Percentiles rank a stretch among this genome's conserved stretches.
Evolutionary conservation across 2,888 invertebrate genomes (phyloP).

Genomic region (Drosophila mimetica): DNA sequence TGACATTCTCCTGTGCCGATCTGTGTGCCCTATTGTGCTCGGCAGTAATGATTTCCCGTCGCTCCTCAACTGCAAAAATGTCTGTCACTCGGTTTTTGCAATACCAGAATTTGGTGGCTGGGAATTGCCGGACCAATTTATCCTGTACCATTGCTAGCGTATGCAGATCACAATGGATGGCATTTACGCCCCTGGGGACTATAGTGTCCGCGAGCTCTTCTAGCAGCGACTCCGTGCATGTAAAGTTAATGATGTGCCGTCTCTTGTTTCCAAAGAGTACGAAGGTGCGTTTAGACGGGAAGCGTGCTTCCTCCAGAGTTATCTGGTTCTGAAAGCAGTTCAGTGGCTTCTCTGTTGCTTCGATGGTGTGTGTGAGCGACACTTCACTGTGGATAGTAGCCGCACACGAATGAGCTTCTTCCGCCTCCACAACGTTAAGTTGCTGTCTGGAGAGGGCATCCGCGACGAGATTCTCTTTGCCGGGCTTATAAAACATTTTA

Average conservation of each 20-base stretch:
- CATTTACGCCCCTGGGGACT: slow-evolving; percentile 7
- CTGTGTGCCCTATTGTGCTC: no score
- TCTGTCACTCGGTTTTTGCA: slow-evolving; percentile 11
- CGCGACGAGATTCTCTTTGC: no score
- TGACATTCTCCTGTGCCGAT: no score
- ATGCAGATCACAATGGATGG: slow-evolving; percentile 7
- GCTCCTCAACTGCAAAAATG: no score
- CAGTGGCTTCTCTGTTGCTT: slow-evolving; percentile 1
- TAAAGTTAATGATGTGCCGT: slow-evolving; percentile 10
- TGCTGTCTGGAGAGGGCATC: no score
- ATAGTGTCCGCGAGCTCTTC: slow-evolving; percentile 9
- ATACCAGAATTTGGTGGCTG: background rate
- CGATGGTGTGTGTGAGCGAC: background rate
- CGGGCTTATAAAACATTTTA: no score
- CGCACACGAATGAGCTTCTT: no score
- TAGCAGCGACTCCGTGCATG: slow-evolving; percentile 4
- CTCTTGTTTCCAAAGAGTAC: slow-evolving; percentile 16
- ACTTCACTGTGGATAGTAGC: no score
- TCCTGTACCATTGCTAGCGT: slow-evolving; percentile 19
- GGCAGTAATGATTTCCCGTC: no score
- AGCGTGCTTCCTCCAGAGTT: slow-evolving; percentile 6
- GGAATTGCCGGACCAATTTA: background rate
- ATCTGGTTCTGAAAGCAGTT: slow-evolving; percentile 16
- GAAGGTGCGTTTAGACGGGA: slow-evolving; percentile 8
- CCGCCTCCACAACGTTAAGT: no score